A percentile compares a stretch with the other conserved stretches of the same genome.
Conservation (phyloP, 2,888 invertebrate species). For the Endotricha flammealis region DNA sequence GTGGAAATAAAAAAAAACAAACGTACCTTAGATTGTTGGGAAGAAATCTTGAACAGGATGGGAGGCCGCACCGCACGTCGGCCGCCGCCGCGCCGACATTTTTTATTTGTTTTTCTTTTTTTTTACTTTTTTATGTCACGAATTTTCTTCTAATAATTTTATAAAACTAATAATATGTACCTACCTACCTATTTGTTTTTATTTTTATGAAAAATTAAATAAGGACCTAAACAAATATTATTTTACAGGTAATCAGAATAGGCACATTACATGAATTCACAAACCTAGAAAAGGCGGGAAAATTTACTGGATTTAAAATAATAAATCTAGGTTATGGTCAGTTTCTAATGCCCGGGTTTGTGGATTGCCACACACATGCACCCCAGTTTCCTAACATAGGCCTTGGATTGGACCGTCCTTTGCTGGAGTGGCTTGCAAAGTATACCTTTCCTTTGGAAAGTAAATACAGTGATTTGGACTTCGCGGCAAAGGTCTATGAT, state of each 20-base stretch:
- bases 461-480: slow-evolving; percentile 81
- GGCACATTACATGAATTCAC: slow-evolving; percentile 39
- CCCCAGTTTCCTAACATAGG: slow-evolving; percentile 93
- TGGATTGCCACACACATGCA: slow-evolving; percentile 94
- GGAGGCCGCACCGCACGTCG: too few species aligned
- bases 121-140: too few species aligned
- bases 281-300: slow-evolving; percentile 24
- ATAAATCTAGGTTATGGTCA: slow-evolving; percentile 57
- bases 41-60: too few species aligned
- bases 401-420: slow-evolving; percentile 86
- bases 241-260: slow-evolving; percentile 45
- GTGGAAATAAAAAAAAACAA: too few species aligned
- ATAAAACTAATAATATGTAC: too few species aligned
- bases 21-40: too few species aligned
- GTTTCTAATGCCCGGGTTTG: slow-evolving; percentile 91
- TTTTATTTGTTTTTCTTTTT: too few species aligned
- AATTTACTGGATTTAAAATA: slow-evolving; percentile 32
- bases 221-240: too few species aligned
- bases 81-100: too few species aligned
- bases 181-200: too few species aligned
- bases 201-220: too few species aligned
- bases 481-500: slow-evolving; percentile 84
- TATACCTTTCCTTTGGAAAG: slow-evolving; percentile 93
- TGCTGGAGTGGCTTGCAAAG: slow-evolving; percentile 90
- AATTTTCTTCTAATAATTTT: too few species aligned